phyloP scores from a whole-genome alignment of 2,797 vertebrate species.

The Characodon lateralis region DNA sequence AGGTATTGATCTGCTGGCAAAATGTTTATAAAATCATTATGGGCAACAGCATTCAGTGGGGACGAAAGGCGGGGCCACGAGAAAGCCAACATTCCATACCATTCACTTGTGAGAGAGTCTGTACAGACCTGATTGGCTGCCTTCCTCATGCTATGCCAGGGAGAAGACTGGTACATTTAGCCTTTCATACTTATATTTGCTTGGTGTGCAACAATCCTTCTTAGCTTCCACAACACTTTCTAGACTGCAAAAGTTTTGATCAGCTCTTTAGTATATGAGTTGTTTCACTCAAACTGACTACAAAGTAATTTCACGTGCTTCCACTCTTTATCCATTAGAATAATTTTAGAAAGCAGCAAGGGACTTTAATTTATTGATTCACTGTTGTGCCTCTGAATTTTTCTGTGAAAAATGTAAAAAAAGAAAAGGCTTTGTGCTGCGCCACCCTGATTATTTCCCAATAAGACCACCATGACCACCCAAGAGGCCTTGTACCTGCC shows the following conservation, averaged over 20 bases:
- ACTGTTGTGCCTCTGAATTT: conserved; percentile 48
- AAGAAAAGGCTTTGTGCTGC: not conserved
- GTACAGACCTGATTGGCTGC: conserved; percentile 77
- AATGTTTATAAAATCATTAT: conserved; percentile 99
- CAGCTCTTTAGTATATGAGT: conserved; percentile 61
- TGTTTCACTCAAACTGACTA: conserved; percentile 59
- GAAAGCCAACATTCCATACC: conserved; percentile 77
- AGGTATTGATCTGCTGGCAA: conserved; percentile 98
- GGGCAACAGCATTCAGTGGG: conserved; percentile 77
- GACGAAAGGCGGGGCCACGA: conserved; percentile 69
- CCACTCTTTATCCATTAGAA: conserved; percentile 64
- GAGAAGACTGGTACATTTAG: conserved; percentile 68
- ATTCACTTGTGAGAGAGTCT: conserved; percentile 77
- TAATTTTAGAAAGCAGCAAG: conserved; percentile 69
- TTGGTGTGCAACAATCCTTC: conserved; percentile 53
- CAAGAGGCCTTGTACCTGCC: not conserved
- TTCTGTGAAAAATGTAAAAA: not conserved
- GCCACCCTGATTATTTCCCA: not conserved
- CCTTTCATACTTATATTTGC: conserved; percentile 60
- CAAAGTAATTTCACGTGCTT: conserved; percentile 57
- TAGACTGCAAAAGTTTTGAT: conserved; percentile 55
- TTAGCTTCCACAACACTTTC: conserved; percentile 61
- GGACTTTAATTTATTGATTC: conserved; percentile 72
- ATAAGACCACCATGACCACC: not conserved
- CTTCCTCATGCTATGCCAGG: conserved; percentile 76